These are phyloP conservation scores for Pecten maximus DNA, from an alignment of 2,888 invertebrate species.

Conservation along the genomic window DNA sequence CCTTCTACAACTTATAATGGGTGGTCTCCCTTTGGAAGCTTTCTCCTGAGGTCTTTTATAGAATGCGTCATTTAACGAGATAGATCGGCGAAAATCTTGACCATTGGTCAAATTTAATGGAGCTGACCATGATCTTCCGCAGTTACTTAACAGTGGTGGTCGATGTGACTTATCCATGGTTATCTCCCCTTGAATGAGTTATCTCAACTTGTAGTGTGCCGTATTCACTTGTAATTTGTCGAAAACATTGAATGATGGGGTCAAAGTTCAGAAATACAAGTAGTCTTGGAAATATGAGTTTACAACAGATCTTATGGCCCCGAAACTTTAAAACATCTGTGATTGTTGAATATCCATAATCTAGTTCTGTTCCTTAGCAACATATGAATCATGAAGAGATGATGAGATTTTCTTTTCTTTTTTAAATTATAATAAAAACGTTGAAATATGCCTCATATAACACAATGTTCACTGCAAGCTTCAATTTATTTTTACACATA, in stretches of 20 bases:
- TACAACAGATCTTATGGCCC: too few relatives aligned
- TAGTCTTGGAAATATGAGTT: not conserved
- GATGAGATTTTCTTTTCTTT: not conserved
- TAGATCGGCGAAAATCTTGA: not conserved
- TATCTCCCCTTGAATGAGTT: not conserved
- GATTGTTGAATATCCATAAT: too few relatives aligned
- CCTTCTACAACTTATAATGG: not conserved
- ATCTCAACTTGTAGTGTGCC: not conserved
- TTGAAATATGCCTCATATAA: not conserved
- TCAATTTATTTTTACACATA: not conserved
- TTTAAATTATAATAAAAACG: not conserved
- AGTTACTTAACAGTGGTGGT: not conserved
- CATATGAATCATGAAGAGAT: not conserved
- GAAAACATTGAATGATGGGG: not conserved
- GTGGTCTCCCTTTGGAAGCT: not conserved
- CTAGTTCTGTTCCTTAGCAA: not conserved
- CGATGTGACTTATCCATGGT: not conserved
- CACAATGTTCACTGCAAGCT: not conserved
- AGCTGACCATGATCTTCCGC: not conserved
- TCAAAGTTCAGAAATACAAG: not conserved
- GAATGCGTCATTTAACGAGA: not conserved
- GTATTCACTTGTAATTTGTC: too few relatives aligned
- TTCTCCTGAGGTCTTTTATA: not conserved
- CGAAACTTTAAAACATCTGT: too few relatives aligned
- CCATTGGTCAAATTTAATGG: not conserved